Base-by-base conservation (phyloP, 2,113 vertebrate species). In the Callipepla californica region DNA sequence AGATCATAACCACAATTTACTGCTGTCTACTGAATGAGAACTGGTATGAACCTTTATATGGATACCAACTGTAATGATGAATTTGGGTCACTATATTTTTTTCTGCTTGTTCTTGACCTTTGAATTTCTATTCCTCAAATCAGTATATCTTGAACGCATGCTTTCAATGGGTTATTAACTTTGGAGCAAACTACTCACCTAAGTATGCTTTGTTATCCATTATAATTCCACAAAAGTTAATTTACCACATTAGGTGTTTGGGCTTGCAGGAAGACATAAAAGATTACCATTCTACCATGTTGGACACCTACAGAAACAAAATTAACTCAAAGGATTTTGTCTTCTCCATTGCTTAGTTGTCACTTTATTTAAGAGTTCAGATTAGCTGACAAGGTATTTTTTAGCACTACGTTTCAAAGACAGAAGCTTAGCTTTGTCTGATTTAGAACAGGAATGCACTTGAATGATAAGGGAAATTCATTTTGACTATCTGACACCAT, bases 301-400 rank as follows among this genome's bases (percentile, higher is more conserved):
- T 83, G 61, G 74, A 74, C 45, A 61, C 55, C 58, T 87, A 77
- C 10, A 86, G 40, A 80, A n/a, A 74, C 57, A 70, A 13, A 86
- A 66, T 86, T 80, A 92, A 83, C 51, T 76, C 25, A 28, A 30
- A 78, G 45, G 80, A 89, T 80, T 94, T 78, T 77, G 42, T 62
- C 38, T 83, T 79, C 53, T 80, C 67, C 20, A 22, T 48, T 80
- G 61, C 14, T 57, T 83, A 77, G 36, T n/a, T 77, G 42, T 95
- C 50, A 53, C 78, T 83, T 78, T 86, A 48, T 44, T 55, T 58
- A 47, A 76, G 63, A 77, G 45, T 67, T 57, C 69, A 58, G 25
- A 90, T 73, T 86, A 90, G 69, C 69, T 80, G 68, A 94, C 45
- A 59, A 69, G 55, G 55, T 80, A 73, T 77, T 94, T 90, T 89